Conservation (phyloP, 2,888 invertebrate genomes). For the Megamerina dolium region DNA sequence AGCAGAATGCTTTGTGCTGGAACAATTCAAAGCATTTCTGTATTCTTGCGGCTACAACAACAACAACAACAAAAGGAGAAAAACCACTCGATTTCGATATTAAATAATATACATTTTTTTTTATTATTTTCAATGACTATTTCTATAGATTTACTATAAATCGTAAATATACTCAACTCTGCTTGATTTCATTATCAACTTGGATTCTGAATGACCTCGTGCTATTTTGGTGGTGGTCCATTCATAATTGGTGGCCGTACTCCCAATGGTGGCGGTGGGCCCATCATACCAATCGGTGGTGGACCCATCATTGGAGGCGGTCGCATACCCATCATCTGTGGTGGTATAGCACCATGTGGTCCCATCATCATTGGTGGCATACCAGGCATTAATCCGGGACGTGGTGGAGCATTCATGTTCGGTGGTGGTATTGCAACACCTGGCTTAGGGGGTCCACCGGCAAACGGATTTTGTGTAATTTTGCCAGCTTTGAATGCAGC, state of each 20-base stretch:
- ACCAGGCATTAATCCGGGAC: slow-evolving; percentile 59
- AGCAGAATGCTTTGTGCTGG: too few relatives aligned
- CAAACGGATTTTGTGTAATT: slow-evolving; percentile 87
- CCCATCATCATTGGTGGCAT: slow-evolving; percentile 65
- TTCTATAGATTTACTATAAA: too few relatives aligned
- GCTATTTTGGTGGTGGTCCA: slow-evolving; percentile 59
- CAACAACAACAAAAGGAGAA: too few relatives aligned
- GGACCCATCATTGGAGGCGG: slow-evolving; percentile 67
- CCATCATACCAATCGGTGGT: slow-evolving; percentile 71
- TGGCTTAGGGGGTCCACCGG: slow-evolving; percentile 54
- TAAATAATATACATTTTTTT: too few relatives aligned
- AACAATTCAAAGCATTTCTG: too few relatives aligned
- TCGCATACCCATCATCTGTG: slow-evolving; percentile 71
- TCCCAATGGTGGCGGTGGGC: slow-evolving; percentile 65
- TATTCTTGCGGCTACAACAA: too few relatives aligned
- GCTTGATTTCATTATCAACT: too few relatives aligned
- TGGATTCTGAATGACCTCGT: too few relatives aligned
- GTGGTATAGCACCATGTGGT: slow-evolving; percentile 63
- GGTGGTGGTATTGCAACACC: slow-evolving; percentile 61
- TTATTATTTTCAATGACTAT: too few relatives aligned
- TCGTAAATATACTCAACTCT: too few relatives aligned
- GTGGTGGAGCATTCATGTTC: slow-evolving; percentile 54
- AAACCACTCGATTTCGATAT: too few relatives aligned
- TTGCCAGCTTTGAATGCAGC: slow-evolving; percentile 97
- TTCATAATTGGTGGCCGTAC: slow-evolving; percentile 67